Evolutionary conservation across 2,113 vertebrate species (phyloP).

Genomic region (Petrocephalus microphthalmus): DNA sequence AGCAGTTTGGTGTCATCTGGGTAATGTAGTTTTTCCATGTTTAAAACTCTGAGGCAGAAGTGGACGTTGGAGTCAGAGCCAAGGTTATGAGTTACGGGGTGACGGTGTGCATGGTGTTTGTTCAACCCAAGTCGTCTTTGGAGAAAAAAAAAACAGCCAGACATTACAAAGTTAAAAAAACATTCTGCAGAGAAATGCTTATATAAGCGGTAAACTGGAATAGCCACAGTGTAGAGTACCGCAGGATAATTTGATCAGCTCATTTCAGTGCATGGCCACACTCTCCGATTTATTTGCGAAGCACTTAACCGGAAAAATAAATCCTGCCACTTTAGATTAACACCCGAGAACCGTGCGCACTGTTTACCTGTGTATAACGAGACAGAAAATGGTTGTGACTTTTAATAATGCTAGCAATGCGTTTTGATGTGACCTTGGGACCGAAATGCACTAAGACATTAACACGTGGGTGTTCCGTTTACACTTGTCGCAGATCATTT

Average conservation of each 20-base stretch:
- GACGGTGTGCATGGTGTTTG: background rate
- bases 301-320: background rate
- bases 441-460: background rate
- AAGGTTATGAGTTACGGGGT: background rate
- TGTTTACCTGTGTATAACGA: background rate
- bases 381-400: background rate
- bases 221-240: too few species aligned
- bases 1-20: slow-evolving; percentile 28
- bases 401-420: background rate
- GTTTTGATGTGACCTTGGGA: background rate
- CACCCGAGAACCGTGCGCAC: background rate
- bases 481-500: background rate
- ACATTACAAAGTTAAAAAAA: background rate
- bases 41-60: background rate
- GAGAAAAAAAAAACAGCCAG: background rate
- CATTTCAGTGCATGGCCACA: background rate
- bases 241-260: too few species aligned
- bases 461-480: background rate
- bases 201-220: too few species aligned
- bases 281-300: background rate
- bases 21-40: slow-evolving; percentile 41
- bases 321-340: background rate
- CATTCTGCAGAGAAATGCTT: background rate
- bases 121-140: background rate
- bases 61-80: background rate